phyloP scores from a whole-genome alignment of 2,113 vertebrate genomes.

The Andinoacara biseriatus region DNA sequence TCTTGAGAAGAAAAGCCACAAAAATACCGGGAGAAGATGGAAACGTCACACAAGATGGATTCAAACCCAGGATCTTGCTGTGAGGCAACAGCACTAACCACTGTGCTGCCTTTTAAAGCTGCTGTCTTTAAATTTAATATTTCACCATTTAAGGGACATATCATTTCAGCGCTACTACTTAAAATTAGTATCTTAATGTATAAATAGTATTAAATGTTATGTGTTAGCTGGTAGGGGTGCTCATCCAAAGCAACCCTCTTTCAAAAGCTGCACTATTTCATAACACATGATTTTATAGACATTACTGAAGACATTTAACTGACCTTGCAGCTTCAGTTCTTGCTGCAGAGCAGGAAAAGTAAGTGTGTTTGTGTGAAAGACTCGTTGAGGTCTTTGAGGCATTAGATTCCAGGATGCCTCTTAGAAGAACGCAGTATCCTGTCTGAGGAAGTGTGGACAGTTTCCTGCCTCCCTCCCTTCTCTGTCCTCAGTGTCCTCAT shows the following conservation, averaged over 20 bases:
- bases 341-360: conserved; percentile 17
- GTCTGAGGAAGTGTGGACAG: conserved; percentile 76
- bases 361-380: conserved; percentile 45
- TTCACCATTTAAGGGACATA: background rate
- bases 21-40: too few relatives aligned
- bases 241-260: background rate
- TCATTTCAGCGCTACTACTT: background rate
- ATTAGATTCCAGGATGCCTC: conserved; percentile 76
- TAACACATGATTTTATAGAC: background rate
- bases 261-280: background rate
- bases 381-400: conserved; percentile 58
- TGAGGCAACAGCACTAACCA: too few relatives aligned
- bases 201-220: background rate
- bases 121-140: background rate
- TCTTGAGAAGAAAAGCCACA: background rate
- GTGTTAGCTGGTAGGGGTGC: background rate
- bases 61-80: too few relatives aligned
- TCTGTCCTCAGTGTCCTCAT: conserved; percentile 50
- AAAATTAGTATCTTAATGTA: background rate
- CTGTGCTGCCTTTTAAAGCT: too few relatives aligned
- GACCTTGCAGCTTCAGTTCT: background rate
- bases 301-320: background rate
- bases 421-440: conserved; percentile 77
- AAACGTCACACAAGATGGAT: too few relatives aligned
- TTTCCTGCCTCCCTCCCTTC: conserved; percentile 71